Conservation (phyloP, 1,140 invertebrate species). For the Rhopalosiphum maidis region DNA sequence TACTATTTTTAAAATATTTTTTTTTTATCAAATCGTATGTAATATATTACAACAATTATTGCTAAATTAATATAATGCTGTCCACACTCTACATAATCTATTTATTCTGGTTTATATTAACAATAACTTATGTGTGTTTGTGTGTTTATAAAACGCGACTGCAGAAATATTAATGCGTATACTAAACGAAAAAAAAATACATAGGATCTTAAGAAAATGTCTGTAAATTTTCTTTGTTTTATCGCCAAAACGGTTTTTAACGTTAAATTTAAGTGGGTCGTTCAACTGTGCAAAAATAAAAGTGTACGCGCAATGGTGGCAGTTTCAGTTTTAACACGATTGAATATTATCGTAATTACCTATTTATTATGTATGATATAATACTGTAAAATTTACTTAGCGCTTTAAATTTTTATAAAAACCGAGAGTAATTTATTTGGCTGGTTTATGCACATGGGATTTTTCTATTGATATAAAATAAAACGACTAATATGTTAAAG, state of each 20-base stretch:
- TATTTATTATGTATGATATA: background rate
- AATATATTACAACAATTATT: background rate
- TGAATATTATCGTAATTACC: background rate
- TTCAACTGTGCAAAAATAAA: constrained; percentile 27
- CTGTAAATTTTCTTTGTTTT: constrained; percentile 7
- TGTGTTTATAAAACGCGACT: background rate
- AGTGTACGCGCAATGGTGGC: background rate
- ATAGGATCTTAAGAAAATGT: background rate
- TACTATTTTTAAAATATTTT: background rate
- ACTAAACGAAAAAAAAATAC: background rate
- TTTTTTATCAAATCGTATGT: background rate
- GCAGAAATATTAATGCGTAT: background rate
- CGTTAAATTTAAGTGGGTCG: constrained; percentile 14
- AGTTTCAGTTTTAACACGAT: background rate
- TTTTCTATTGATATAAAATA: background rate
- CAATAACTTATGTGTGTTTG: background rate
- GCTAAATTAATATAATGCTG: background rate
- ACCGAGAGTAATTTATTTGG: background rate
- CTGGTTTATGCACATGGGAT: background rate
- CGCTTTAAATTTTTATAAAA: background rate
- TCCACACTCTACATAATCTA: background rate
- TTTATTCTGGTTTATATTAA: background rate
- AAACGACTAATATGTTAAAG: background rate
- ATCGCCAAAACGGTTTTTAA: background rate
- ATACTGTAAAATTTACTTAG: too few species aligned